phyloP scores from a whole-genome alignment of 2,797 vertebrate species.

The Siniperca undulata region DNA sequence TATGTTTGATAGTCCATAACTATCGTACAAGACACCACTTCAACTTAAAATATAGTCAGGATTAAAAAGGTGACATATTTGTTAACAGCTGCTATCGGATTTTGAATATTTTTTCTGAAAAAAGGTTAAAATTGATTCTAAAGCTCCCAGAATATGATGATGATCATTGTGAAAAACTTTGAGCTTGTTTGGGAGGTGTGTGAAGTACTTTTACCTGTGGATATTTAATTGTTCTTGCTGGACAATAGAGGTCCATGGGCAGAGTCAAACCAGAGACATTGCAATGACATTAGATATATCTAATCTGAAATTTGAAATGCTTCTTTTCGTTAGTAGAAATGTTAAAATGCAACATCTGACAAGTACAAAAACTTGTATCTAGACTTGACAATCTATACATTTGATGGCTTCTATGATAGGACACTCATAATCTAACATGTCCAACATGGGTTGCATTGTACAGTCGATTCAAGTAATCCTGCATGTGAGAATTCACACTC shows the following conservation, averaged over 20 bases:
- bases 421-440: neutral
- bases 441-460: too few species aligned
- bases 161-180: neutral
- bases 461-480: neutral
- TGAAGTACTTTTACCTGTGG: neutral
- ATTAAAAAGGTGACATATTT: neutral
- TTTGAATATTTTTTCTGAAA: neutral
- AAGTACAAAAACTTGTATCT: too few species aligned
- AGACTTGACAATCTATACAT: neutral
- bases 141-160: neutral
- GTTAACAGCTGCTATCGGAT: too few species aligned
- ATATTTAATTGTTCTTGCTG: neutral
- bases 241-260: too few species aligned
- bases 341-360: neutral
- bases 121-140: neutral
- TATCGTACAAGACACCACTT: neutral
- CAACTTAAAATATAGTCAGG: neutral
- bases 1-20: neutral
- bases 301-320: too few species aligned
- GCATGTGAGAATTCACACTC: constrained; percentile 3
- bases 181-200: too few species aligned
- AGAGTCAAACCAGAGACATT: too few species aligned
- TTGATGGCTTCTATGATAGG: neutral
- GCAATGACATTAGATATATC: too few species aligned
- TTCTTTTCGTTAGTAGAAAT: neutral